A percentile compares a stretch with the other conserved stretches of the same genome.
Evolutionary conservation across 2,113 vertebrate genomes (phyloP).

Genomic region (Carettochelys insculpta): DNA sequence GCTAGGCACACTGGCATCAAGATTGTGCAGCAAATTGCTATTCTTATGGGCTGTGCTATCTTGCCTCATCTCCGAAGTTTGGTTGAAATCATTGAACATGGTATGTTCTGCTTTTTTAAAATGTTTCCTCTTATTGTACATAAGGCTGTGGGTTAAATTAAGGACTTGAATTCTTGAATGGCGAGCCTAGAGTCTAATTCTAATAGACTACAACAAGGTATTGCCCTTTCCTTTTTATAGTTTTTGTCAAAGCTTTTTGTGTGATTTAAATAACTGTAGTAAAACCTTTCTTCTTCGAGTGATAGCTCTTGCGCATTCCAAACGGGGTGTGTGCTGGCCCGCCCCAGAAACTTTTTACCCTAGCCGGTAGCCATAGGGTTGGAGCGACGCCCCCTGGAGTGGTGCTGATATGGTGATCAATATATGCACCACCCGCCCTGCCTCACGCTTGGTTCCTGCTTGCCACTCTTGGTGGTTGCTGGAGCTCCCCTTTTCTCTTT

Average conservation of each 20-base stretch:
- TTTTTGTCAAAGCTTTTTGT: not conserved
- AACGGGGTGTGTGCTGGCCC: no score
- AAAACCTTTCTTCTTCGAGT: no score
- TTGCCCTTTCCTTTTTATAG: not conserved
- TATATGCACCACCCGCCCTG: no score
- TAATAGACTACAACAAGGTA: not conserved
- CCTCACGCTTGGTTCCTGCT: no score
- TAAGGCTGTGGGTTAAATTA: not conserved
- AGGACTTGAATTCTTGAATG: not conserved
- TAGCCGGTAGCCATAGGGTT: no score
- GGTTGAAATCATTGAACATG: constrained; percentile 99
- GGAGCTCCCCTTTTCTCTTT: no score
- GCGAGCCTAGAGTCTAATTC: not conserved
- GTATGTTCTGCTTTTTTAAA: constrained; percentile 75
- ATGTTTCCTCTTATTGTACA: not conserved
- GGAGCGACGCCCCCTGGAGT: no score
- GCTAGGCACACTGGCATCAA: constrained; percentile 98
- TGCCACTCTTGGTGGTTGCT: no score
- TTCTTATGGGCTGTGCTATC: constrained; percentile 99
- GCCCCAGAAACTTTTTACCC: no score
- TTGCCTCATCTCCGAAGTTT: constrained; percentile 96
- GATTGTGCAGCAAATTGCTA: constrained; percentile 99
- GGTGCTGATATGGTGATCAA: no score
- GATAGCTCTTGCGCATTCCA: no score
- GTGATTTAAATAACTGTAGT: not conserved